These are phyloP conservation scores for Caerostris darwini DNA, from an alignment of 1,140 invertebrate species.

Conservation along the genomic window DNA sequence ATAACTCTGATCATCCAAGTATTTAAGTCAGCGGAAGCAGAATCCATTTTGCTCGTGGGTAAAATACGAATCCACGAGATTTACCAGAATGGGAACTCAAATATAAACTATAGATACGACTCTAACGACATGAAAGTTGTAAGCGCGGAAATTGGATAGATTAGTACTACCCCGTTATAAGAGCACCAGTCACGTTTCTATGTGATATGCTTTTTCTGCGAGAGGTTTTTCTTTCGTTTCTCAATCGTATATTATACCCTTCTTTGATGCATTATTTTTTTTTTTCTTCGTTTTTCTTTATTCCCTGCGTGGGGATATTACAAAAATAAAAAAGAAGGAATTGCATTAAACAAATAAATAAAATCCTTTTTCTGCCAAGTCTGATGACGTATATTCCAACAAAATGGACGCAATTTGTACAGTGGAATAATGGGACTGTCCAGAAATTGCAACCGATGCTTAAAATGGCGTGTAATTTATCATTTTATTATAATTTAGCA, in stretches of 20 bases:
- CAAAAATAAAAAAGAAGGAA: not conserved
- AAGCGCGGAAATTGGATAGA: slow-evolving; percentile 72
- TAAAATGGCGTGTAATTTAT: not conserved
- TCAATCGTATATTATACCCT: not conserved
- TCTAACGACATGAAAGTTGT: slow-evolving; percentile 67
- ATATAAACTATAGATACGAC: slow-evolving; percentile 39
- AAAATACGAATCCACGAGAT: slow-evolving; percentile 36
- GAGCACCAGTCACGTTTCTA: slow-evolving; percentile 36
- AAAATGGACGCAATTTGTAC: slow-evolving; percentile 17
- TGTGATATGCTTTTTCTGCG: slow-evolving; percentile 31
- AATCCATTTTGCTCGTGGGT: slow-evolving; percentile 20
- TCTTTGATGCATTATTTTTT: slow-evolving; percentile 19
- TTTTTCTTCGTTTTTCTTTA: not conserved
- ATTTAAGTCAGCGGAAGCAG: slow-evolving; percentile 23
- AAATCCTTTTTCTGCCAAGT: not conserved
- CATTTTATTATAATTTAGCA: no score
- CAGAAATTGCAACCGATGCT: not conserved
- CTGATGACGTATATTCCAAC: not conserved
- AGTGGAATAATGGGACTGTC: not conserved
- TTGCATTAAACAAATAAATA: slow-evolving; percentile 30
- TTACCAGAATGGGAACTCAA: not conserved
- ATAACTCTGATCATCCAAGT: slow-evolving; percentile 46
- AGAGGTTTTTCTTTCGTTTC: not conserved
- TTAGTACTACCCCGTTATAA: slow-evolving; percentile 54
- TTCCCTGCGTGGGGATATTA: not conserved